phyloP scores from a whole-genome alignment of 2,113 vertebrate species.

The Condylura cristata region DNA sequence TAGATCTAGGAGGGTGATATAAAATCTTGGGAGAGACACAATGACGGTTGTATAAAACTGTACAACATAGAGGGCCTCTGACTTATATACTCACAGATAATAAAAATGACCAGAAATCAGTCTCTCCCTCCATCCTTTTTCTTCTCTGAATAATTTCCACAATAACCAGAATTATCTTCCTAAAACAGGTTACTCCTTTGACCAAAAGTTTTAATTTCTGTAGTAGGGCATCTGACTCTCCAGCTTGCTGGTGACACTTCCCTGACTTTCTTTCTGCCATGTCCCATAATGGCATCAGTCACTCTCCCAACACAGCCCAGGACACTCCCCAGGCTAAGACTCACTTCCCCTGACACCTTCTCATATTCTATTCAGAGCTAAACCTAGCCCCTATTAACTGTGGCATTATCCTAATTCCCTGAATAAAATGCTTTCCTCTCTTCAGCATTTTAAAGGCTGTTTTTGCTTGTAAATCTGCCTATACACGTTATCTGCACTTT shows the following conservation, averaged over 20 bases:
- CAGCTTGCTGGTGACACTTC: not conserved
- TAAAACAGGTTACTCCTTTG: not conserved
- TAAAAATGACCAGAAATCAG: not conserved
- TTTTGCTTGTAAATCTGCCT: not conserved
- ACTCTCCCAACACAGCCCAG: not conserved
- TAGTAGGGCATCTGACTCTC: not conserved
- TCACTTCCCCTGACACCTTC: not conserved
- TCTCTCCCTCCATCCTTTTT: not conserved
- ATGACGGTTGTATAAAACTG: not conserved
- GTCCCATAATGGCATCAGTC: not conserved
- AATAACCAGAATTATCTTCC: conserved; percentile 4
- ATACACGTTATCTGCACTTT: not conserved
- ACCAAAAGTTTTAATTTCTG: not conserved
- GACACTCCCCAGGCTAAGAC: not conserved
- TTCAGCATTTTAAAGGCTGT: not conserved
- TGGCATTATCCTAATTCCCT: not conserved
- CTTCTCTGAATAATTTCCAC: conserved; percentile 3
- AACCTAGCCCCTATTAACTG: not conserved
- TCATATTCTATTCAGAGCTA: not conserved
- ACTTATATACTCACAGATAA: not conserved
- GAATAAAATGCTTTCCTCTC: conserved; percentile 20
- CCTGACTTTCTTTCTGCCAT: not conserved
- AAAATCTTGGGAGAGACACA: not conserved
- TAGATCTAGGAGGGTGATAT: not conserved
- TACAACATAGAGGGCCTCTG: not conserved